phyloP scores from a whole-genome alignment of 2,797 vertebrate genomes.

The Malacoraja senta region DNA sequence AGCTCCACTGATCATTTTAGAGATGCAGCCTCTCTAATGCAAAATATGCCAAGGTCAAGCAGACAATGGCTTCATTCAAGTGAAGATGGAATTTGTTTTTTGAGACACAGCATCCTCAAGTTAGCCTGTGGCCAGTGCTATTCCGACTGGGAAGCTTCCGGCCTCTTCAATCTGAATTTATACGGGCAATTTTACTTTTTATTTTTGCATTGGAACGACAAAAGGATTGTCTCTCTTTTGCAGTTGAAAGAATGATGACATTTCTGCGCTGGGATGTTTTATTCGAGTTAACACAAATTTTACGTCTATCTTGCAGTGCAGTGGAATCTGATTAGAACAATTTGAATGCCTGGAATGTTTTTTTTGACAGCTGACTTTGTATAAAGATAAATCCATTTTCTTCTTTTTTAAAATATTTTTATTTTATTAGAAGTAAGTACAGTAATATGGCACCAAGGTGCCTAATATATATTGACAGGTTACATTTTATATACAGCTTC shows the following conservation, averaged over 20 bases:
- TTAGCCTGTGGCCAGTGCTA: not conserved
- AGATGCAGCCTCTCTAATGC: not conserved
- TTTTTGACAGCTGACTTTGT: not conserved
- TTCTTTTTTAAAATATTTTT: too few species aligned
- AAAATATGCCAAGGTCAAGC: constrained; percentile 10
- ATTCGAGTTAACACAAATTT: too few species aligned
- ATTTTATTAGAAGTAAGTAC: too few species aligned
- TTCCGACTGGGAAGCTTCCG: not conserved
- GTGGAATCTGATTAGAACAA: not conserved
- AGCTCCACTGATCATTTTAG: not conserved
- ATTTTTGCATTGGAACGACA: not conserved
- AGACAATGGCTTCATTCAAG: constrained; percentile 12
- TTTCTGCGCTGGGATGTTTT: not conserved
- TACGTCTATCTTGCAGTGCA: not conserved
- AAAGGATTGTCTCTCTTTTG: not conserved
- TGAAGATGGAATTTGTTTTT: not conserved
- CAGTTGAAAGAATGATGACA: not conserved
- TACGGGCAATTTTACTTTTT: not conserved
- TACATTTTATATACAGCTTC: too few species aligned
- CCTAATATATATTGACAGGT: too few species aligned
- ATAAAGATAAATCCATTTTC: not conserved
- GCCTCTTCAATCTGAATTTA: not conserved
- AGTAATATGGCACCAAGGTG: too few species aligned
- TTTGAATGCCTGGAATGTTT: not conserved
- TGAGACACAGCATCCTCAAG: not conserved